Conservation (phyloP, 1,140 invertebrate species). For the Scaptomyza graminum region DNA sequence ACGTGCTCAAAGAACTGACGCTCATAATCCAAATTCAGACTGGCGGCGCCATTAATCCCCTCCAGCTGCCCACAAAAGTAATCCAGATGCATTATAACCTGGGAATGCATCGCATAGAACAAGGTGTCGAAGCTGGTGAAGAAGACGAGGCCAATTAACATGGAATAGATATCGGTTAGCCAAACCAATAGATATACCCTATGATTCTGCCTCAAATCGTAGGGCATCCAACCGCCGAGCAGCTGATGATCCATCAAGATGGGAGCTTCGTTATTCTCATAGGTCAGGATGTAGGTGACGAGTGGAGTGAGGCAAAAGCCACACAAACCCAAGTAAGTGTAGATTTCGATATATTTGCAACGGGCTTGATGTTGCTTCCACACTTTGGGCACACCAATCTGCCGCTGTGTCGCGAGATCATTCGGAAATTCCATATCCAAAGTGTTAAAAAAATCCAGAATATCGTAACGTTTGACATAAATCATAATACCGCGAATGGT, state of each 20-base stretch:
- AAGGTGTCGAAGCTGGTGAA: constrained; percentile 50
- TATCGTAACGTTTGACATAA: constrained; percentile 40
- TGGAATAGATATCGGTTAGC: constrained; percentile 24
- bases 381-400: constrained; percentile 9
- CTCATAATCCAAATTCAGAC: constrained; percentile 2
- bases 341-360: constrained; percentile 12
- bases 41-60: constrained; percentile 23
- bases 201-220: constrained; percentile 29
- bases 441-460: constrained; percentile 38
- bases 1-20: constrained; percentile 16
- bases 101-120: constrained; percentile 49
- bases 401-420: constrained; percentile 23
- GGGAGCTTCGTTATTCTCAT: constrained; percentile 10
- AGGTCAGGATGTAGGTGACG: constrained; percentile 25
- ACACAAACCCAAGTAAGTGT: background rate
- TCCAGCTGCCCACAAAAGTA: constrained; percentile 13
- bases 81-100: constrained; percentile 51
- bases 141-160: constrained; percentile 29
- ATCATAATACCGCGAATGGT: constrained; percentile 44
- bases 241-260: constrained; percentile 47
- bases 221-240: constrained; percentile 54
- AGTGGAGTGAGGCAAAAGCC: constrained; percentile 24
- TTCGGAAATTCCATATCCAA: constrained; percentile 50
- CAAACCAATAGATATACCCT: constrained; percentile 30
- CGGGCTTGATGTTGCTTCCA: constrained; percentile 21